Conservation (phyloP, 2,888 invertebrate genomes). For the Eretmocerus hayati region DNA sequence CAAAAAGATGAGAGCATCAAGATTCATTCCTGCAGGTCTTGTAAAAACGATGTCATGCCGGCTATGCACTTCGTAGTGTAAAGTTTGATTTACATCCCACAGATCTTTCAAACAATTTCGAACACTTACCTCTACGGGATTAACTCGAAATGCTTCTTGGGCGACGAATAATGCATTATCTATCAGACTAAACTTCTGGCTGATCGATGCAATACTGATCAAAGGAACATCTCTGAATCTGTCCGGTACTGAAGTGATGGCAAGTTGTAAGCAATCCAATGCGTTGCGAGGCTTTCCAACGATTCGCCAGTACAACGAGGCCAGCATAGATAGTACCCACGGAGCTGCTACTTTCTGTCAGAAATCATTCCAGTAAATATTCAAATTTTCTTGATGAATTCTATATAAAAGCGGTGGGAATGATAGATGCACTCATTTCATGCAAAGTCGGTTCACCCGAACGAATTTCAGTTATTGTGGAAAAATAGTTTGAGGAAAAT, state of each 20-base stretch:
- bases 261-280: constrained; percentile 61
- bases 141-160: constrained; percentile 56
- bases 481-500: background rate
- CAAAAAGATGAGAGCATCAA: too few species aligned
- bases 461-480: too few species aligned
- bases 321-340: constrained; percentile 67
- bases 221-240: constrained; percentile 61
- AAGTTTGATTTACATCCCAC: too few species aligned
- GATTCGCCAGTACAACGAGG: constrained; percentile 73
- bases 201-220: constrained; percentile 63
- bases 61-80: too few species aligned
- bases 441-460: too few species aligned
- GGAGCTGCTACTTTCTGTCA: constrained; percentile 62
- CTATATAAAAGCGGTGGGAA: too few species aligned
- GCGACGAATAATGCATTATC: constrained; percentile 59
- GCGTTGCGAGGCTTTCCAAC: constrained; percentile 63
- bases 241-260: constrained; percentile 53
- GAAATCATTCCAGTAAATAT: too few species aligned
- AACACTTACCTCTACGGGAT: constrained; percentile 55
- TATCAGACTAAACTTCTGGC: constrained; percentile 58
- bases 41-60: too few species aligned
- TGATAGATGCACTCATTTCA: too few species aligned
- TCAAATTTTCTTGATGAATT: too few species aligned
- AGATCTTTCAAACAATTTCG: too few species aligned
- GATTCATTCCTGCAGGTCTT: too few species aligned